Conservation (phyloP, 2,888 invertebrate genomes). For the Chironomus riparius region DNA sequence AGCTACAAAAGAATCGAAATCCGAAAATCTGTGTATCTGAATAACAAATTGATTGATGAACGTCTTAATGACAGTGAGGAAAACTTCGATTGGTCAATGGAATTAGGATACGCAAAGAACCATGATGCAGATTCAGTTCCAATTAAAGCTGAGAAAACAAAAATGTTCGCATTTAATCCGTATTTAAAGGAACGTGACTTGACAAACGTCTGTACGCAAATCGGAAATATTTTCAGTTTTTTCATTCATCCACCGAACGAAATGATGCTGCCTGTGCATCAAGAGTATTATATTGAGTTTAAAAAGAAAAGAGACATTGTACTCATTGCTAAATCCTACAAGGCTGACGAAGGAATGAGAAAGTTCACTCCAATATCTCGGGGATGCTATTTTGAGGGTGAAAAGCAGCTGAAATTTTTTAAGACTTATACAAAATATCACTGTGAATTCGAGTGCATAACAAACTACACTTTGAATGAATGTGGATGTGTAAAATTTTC, state of each 20-base stretch:
- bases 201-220: not conserved
- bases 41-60: not conserved
- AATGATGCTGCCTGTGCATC: not conserved
- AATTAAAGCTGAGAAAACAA: not conserved
- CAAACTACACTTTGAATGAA: not conserved
- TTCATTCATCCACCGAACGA: not conserved
- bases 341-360: not conserved
- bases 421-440: not conserved
- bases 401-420: not conserved
- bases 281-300: not conserved
- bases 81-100: not conserved
- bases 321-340: not conserved
- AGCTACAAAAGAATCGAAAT: not conserved
- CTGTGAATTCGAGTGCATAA: slow-evolving; percentile 2
- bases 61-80: not conserved
- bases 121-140: not conserved
- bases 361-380: not conserved
- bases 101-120: not conserved
- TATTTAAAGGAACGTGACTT: not conserved
- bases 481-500: not conserved
- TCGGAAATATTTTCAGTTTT: not conserved
- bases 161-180: not conserved
- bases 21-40: not conserved
- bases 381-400: not conserved
- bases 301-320: not conserved